These are phyloP conservation scores for Sympetrum striolatum DNA, from an alignment of 2,888 invertebrate genomes.

Conservation along the genomic window DNA sequence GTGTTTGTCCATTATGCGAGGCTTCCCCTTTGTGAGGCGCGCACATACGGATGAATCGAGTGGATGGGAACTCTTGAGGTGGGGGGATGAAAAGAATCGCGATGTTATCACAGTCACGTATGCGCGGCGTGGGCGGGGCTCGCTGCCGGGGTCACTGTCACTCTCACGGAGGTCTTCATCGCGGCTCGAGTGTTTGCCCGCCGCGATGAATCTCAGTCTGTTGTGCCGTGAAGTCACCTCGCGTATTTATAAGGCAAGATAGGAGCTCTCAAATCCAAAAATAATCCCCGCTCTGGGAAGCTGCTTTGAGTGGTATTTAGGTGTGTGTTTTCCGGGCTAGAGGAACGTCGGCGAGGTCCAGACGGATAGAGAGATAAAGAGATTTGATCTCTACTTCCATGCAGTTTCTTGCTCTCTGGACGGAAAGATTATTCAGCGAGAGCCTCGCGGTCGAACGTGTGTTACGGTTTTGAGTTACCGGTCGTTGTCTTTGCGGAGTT, in stretches of 20 bases:
- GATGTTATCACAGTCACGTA: background rate
- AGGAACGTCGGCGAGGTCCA: background rate
- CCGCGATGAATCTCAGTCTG: background rate
- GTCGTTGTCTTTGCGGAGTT: no score
- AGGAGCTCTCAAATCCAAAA: background rate
- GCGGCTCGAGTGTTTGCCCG: background rate
- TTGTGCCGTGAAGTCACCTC: background rate
- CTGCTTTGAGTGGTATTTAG: background rate
- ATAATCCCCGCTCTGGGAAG: background rate
- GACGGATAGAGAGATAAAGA: no score
- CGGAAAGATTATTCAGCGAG: no score
- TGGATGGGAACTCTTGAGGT: background rate
- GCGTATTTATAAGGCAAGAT: background rate
- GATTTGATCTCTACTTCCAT: no score
- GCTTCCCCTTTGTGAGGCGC: background rate
- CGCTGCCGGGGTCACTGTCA: background rate
- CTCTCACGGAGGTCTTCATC: background rate
- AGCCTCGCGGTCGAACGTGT: no score
- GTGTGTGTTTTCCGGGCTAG: background rate
- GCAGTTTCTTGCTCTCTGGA: no score
- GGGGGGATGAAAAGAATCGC: background rate
- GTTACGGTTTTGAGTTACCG: no score
- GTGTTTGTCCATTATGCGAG: background rate
- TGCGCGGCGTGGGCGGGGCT: background rate
- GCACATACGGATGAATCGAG: background rate